A percentile compares a stretch with the other conserved stretches of the same genome.
Evolutionary conservation across 2,113 vertebrate species (phyloP).

Genomic region (Trinectes maculatus): DNA sequence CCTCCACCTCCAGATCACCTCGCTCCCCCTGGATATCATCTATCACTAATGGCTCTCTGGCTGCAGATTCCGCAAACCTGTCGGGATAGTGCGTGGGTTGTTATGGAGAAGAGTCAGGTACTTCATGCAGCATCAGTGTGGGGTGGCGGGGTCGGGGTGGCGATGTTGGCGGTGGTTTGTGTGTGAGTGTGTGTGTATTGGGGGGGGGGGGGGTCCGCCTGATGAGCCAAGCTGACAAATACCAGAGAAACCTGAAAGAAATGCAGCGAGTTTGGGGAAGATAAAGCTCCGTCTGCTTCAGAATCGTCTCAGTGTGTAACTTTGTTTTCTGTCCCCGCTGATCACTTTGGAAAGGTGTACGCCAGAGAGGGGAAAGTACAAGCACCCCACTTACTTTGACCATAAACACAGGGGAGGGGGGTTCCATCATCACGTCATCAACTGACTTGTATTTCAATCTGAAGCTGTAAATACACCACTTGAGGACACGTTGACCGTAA

Average conservation of each 20-base stretch:
- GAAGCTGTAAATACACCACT: constrained; percentile 25
- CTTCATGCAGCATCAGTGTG: constrained; percentile 27
- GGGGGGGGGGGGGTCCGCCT: background rate
- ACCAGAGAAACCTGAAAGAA: constrained; percentile 45
- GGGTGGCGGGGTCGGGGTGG: background rate
- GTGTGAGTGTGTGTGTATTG: background rate
- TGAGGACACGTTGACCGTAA: constrained; percentile 30
- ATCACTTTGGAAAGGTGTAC: background rate
- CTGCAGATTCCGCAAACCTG: constrained; percentile 37
- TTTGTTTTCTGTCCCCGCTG: constrained; percentile 6
- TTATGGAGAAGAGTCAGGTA: constrained; percentile 23
- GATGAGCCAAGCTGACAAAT: constrained; percentile 45
- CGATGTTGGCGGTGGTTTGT: no score
- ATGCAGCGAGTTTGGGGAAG: constrained; percentile 32
- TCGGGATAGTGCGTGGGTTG: constrained; percentile 21
- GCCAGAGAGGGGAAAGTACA: constrained; percentile 41
- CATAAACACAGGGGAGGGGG: constrained; percentile 24
- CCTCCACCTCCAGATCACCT: background rate
- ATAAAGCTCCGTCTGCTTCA: background rate
- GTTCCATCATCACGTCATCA: constrained; percentile 59
- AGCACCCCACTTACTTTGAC: constrained; percentile 37
- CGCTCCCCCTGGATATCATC: constrained; percentile 10
- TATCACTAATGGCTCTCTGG: constrained; percentile 49
- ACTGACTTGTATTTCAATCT: constrained; percentile 34
- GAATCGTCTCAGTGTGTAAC: constrained; percentile 22